Conservation (phyloP, 37 sponge, comb jelly and placozoan genomes). For the Eunapius fragilis region DNA sequence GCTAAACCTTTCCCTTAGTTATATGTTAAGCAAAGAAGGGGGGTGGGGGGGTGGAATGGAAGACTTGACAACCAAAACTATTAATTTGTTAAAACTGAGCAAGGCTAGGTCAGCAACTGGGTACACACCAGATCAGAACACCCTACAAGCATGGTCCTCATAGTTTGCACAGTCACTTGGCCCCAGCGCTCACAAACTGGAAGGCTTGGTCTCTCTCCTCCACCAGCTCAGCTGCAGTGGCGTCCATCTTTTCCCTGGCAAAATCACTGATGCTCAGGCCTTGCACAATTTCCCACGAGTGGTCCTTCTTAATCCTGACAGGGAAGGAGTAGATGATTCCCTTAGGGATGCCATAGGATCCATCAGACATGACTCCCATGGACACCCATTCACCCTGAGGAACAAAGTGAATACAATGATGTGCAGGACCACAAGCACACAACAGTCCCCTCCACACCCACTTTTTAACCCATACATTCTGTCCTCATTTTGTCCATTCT, state of each 20-base stretch:
- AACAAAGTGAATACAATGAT: not conserved
- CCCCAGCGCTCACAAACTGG: constrained; percentile 46
- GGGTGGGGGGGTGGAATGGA: too few species aligned
- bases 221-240: constrained; percentile 81
- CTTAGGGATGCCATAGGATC: constrained; percentile 85
- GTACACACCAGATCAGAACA: not conserved
- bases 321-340: constrained; percentile 94
- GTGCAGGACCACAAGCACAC: too few species aligned
- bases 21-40: not conserved
- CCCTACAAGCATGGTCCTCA: not conserved
- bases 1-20: not conserved
- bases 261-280: constrained; percentile 85
- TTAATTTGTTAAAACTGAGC: not conserved
- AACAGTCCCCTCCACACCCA: too few species aligned
- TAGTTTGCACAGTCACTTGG: not conserved
- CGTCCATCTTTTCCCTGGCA: constrained; percentile 90
- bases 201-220: constrained; percentile 81
- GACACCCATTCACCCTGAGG: constrained; percentile 90
- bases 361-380: constrained; percentile 93
- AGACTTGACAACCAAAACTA: not conserved
- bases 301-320: constrained; percentile 65
- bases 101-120: not conserved
- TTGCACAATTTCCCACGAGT: constrained; percentile 75
- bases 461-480: too few species aligned
- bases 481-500: too few species aligned